Conservation (phyloP, 2,888 invertebrate species). For the Dromius quadrimaculatus region DNA sequence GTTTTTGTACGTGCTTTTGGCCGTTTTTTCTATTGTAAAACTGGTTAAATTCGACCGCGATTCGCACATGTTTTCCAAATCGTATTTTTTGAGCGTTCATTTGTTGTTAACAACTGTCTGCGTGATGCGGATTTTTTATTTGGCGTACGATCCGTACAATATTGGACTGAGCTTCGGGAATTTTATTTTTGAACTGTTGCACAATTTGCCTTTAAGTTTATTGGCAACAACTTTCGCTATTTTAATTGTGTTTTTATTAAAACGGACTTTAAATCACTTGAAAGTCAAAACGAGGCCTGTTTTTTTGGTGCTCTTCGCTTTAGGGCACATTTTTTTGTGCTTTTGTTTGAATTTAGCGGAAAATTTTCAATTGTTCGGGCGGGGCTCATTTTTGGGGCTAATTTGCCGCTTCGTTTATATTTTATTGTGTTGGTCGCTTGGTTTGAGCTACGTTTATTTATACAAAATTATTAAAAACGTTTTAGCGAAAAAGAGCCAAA, state of each 20-base stretch:
- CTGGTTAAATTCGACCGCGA: slow-evolving; percentile 88
- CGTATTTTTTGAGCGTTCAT: slow-evolving; percentile 89
- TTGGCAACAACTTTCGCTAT: slow-evolving; percentile 91
- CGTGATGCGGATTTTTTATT: slow-evolving; percentile 84
- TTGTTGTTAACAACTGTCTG: slow-evolving; percentile 86
- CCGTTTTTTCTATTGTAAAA: slow-evolving; percentile 87
- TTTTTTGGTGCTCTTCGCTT: slow-evolving; percentile 82
- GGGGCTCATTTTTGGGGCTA: slow-evolving; percentile 73
- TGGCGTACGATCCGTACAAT: slow-evolving; percentile 94
- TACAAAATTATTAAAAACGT: slow-evolving; percentile 83
- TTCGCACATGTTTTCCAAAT: slow-evolving; percentile 87
- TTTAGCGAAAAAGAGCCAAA: slow-evolving; percentile 81
- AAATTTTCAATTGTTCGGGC: slow-evolving; percentile 66
- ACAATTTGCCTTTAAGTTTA: slow-evolving; percentile 88
- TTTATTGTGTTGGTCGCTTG: slow-evolving; percentile 85
- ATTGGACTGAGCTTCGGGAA: slow-evolving; percentile 79
- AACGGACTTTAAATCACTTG: slow-evolving; percentile 79
- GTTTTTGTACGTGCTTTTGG: slow-evolving; percentile 84
- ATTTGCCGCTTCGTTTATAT: slow-evolving; percentile 90
- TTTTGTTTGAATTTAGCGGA: slow-evolving; percentile 85
- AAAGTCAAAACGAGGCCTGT: slow-evolving; percentile 79
- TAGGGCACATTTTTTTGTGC: slow-evolving; percentile 83
- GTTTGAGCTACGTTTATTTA: slow-evolving; percentile 86
- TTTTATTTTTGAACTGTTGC: slow-evolving; percentile 83
- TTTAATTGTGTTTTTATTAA: slow-evolving; percentile 85